phyloP scores from a whole-genome alignment of 1,140 invertebrate genomes.

The Holcopasites calliopsidis region DNA sequence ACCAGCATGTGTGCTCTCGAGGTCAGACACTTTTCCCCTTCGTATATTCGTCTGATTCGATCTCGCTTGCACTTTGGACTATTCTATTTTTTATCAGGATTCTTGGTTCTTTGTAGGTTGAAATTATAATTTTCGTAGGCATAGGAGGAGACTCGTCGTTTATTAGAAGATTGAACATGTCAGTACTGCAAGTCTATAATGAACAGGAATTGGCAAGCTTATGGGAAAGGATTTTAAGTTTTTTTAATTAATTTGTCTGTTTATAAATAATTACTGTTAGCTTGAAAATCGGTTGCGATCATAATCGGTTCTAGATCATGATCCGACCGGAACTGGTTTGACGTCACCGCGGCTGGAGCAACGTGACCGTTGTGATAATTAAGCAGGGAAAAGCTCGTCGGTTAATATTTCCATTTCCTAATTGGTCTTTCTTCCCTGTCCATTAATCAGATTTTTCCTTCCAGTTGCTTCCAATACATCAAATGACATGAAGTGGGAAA shows the following conservation, averaged over 20 bases:
- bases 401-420: constrained; percentile 14
- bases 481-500: too few species aligned
- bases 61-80: background rate
- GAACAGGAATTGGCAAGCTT: too few species aligned
- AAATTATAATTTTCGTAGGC: too few species aligned
- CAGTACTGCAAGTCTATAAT: too few species aligned
- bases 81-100: background rate
- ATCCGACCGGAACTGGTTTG: background rate
- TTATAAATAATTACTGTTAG: too few species aligned
- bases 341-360: constrained; percentile 27
- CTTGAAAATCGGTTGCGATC: constrained; percentile 8
- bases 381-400: background rate
- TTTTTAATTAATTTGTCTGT: too few species aligned
- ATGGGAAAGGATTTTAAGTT: too few species aligned
- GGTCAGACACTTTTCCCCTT: background rate
- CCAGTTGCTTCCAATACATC: too few species aligned
- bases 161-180: too few species aligned
- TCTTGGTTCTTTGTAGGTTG: too few species aligned
- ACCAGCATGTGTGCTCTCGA: constrained; percentile 2
- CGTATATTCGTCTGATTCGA: background rate
- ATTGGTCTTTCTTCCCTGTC: constrained; percentile 11
- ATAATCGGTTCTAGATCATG: constrained; percentile 1
- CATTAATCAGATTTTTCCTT: too few species aligned
- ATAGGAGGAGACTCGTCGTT: too few species aligned
- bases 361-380: constrained; percentile 34